These are phyloP conservation scores for Drosophila burlai DNA, from an alignment of 1,140 invertebrate species.

Conservation along the genomic window DNA sequence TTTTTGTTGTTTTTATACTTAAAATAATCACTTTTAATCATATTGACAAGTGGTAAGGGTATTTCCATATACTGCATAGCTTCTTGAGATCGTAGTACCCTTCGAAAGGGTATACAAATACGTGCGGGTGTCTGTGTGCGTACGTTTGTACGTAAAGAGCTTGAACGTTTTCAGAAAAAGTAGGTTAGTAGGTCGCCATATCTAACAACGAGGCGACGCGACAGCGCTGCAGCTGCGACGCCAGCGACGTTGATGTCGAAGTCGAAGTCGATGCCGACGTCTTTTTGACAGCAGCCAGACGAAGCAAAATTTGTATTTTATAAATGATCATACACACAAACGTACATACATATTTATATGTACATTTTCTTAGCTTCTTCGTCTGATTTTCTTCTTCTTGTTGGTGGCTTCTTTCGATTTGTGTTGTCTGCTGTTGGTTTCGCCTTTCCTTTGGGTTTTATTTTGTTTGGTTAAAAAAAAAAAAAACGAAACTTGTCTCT, in stretches of 20 bases:
- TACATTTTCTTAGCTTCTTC: conserved; percentile 29
- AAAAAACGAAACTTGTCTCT: conserved; percentile 15
- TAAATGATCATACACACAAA: background rate
- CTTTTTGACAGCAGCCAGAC: conserved; percentile 64
- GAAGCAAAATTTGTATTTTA: conserved; percentile 48
- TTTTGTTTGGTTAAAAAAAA: conserved; percentile 34
- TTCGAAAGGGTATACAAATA: conserved; percentile 4
- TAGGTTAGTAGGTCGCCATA: conserved; percentile 85
- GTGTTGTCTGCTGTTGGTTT: conserved; percentile 14
- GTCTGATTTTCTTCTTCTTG: conserved; percentile 29
- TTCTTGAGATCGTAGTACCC: background rate
- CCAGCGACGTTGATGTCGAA: conserved; percentile 32
- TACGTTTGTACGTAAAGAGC: conserved; percentile 64
- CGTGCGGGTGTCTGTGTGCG: conserved; percentile 8
- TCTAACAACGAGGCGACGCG: conserved; percentile 75
- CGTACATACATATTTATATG: background rate
- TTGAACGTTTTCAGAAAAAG: conserved; percentile 78
- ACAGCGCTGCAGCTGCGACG: conserved; percentile 24
- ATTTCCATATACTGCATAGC: too few species aligned
- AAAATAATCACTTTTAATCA: too few species aligned
- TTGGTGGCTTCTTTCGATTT: conserved; percentile 3
- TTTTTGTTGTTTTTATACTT: too few species aligned
- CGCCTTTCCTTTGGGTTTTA: conserved; percentile 13
- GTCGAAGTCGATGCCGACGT: conserved; percentile 27
- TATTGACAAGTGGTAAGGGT: too few species aligned